Base-by-base conservation (phyloP, 1,140 invertebrate genomes). In the Temnothorax longispinosus region DNA sequence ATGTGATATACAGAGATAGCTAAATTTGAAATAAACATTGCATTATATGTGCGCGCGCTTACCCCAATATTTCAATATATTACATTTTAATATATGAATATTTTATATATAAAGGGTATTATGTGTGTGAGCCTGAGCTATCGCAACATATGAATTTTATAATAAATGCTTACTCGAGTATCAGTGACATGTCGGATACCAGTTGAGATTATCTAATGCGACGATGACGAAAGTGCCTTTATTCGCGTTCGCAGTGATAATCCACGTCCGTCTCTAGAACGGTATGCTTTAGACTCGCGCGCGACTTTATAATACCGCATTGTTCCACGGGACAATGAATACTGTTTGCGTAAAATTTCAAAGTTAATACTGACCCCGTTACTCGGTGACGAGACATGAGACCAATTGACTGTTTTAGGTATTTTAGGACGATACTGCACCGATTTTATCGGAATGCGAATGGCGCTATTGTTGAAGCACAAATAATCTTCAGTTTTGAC, bases 341-440 rank as follows among this genome's bases (percentile, higher is more conserved):
- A 69, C 32, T 72, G 82, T 88, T 76, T 21, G 52, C 64, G 35
- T 54, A 54, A 72, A 77, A 75, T 88, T 62, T n/a, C 69, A 32
- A 50, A 86, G 52, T 6, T 50, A 67, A 85, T 78, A 65, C 72
- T 4, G 35, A 64, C 21, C 35, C 62, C 10, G 15, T 84, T 69
- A 47, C 47, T 67, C 6, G 35, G 38, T 58, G 54, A 41, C 5
- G 38, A 41, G 3, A 27, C 27, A 15, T 35, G 41, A 47, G 38
- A 50, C 7, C 81, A 74, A 81, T 35, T 85, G 87, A 15, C n/a
- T 60, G 21, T 88, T 89, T 58, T 71, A 81, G 69, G 81, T 89
- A 89, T 69, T 86, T 88, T 38, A 11, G 27, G 18, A 80, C 52
- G 78, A 80, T 58, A 60, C 47, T 27, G 60, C 64, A 8, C 67